These are phyloP conservation scores for Odocoileus virginianus DNA, from an alignment of 2,113 vertebrate genomes.

Conservation along the genomic window DNA sequence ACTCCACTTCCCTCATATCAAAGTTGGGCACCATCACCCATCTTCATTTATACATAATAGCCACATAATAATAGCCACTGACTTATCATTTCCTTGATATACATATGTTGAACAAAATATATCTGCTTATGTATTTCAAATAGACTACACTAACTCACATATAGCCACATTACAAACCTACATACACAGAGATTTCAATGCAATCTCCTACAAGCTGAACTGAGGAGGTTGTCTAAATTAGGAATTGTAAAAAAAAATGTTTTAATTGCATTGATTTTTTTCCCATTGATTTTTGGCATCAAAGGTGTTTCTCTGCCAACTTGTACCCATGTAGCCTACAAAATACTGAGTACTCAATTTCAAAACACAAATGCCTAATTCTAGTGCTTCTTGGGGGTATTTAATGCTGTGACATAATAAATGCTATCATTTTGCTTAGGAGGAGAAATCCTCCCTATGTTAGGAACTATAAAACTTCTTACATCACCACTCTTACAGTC, in stretches of 20 bases:
- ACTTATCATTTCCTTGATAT: neutral
- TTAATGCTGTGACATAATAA: neutral
- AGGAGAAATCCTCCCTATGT: neutral
- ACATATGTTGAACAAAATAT: conserved; percentile 31
- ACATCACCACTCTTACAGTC: neutral
- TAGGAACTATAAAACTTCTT: neutral
- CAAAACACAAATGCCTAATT: conserved; percentile 16
- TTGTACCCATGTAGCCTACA: neutral
- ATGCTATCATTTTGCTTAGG: neutral
- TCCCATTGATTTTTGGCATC: conserved; percentile 1
- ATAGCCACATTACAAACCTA: neutral
- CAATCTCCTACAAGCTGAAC: neutral
- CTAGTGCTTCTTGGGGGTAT: neutral
- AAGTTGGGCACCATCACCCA: neutral
- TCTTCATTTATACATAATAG: neutral
- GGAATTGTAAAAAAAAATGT: neutral
- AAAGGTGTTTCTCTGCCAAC: neutral
- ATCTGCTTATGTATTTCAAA: conserved; percentile 23
- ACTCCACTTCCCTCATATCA: neutral
- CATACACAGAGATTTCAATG: conserved; percentile 12
- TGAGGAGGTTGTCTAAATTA: neutral
- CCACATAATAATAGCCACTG: neutral
- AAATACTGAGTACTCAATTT: neutral
- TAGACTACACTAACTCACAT: neutral
- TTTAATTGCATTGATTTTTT: neutral